Conservation (phyloP, 2,888 invertebrate species). For the Agonopterix heracliana region DNA sequence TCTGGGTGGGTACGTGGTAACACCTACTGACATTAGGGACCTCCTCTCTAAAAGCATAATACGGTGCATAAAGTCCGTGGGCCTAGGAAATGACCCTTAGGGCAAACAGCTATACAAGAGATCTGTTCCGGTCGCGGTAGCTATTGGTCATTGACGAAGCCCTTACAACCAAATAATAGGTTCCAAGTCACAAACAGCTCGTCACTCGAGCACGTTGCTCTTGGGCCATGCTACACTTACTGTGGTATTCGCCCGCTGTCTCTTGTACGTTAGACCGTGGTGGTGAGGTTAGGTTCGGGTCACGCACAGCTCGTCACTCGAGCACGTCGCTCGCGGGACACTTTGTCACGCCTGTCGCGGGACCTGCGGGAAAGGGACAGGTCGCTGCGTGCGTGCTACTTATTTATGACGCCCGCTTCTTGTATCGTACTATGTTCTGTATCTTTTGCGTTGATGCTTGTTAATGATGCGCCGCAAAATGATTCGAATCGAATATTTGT, state of each 20-base stretch:
- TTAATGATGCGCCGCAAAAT: not conserved
- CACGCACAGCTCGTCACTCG: slow-evolving; percentile 7
- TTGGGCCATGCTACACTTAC: slow-evolving; percentile 4
- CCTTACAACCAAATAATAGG: too few relatives aligned
- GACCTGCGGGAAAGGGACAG: not conserved
- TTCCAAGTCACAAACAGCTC: slow-evolving; percentile 4
- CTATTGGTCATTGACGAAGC: too few relatives aligned
- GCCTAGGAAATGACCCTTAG: too few relatives aligned
- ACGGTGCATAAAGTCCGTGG: too few relatives aligned
- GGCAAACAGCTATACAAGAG: too few relatives aligned
- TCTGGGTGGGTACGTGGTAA: too few relatives aligned
- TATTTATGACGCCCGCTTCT: not conserved
- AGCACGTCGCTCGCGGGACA: slow-evolving; percentile 8
- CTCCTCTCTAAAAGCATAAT: too few relatives aligned
- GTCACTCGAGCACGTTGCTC: slow-evolving; percentile 7
- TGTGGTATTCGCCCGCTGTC: not conserved
- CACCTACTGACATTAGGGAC: too few relatives aligned
- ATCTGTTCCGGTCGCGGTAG: too few relatives aligned
- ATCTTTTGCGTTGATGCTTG: too few relatives aligned
- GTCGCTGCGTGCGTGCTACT: slow-evolving; percentile 1
- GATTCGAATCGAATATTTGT: not conserved
- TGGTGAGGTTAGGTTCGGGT: slow-evolving; percentile 1
- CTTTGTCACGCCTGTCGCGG: slow-evolving; percentile 6
- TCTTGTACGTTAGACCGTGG: not conserved
- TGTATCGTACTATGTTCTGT: not conserved